Base-by-base conservation (phyloP, 2,113 vertebrate genomes). In the Podarcis muralis region DNA sequence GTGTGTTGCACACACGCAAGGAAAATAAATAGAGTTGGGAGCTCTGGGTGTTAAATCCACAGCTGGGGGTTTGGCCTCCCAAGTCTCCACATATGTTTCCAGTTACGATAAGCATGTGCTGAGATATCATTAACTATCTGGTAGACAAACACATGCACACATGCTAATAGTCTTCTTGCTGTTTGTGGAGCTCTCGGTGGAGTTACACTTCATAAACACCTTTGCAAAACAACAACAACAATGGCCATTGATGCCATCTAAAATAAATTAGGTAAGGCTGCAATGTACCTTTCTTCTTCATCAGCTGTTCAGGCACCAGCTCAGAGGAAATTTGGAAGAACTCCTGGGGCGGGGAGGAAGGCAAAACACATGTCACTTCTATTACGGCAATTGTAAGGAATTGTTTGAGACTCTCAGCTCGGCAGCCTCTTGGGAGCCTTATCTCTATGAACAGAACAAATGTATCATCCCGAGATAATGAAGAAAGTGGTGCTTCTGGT, bases 211-310 rank as follows among this genome's bases (percentile, higher is more conserved):
- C 76, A 85, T 71, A 77, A 43, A 77, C 71, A 22, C 86, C 93
- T 92, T 89, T 92, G 89, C 20, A 91, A 91, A 94, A 95, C 88
- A 87, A 91, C 87, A 72, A 69, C 90, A 75, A 15, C 53, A 40
- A 81, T 85, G 48, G 53, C 75, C 92, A 94, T 77, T 82, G 82
- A 94, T 81, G 62, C 68, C 85, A 88, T 94, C 65, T 65, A 80
- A 81, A 74, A 93, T 94, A 95, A 93, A 95, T 95, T 94, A 94
- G 87, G 48, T 75, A 81, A 89, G 88, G 48, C 83, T 72, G 79
- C 89, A 66, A 83, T 48, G 3, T 57, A 57, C 81, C 91, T 18
- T 75, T 53, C 89, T 62, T 40, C 72, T 92, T 92, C 89, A 91
- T 71, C 81, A 89, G 85, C 79, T 88, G 89, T 59, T 90, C 15